These are phyloP conservation scores for Sceloporus undulatus DNA, from an alignment of 2,113 vertebrate genomes.

Conservation along the genomic window DNA sequence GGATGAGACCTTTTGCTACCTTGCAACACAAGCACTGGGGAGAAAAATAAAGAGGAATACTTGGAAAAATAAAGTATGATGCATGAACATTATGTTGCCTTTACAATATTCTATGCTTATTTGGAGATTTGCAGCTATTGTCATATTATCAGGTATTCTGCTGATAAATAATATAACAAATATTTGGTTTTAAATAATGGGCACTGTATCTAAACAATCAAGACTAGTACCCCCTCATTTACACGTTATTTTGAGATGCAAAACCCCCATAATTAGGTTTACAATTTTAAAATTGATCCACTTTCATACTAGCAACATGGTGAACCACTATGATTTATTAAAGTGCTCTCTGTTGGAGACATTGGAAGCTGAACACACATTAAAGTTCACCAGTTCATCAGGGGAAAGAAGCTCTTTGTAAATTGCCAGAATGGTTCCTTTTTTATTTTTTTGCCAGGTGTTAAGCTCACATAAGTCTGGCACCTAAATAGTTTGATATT, in stretches of 20 bases:
- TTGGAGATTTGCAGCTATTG: not conserved
- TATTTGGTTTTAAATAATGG: not conserved
- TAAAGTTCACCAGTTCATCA: conserved; percentile 26
- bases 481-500: not conserved
- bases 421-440: not conserved
- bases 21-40: not conserved
- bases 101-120: not conserved
- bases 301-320: not conserved
- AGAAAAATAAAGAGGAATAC: not conserved
- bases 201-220: not conserved
- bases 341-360: not conserved
- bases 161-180: conserved; percentile 2
- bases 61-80: not conserved
- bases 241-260: not conserved
- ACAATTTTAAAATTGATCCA: not conserved
- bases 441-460: not conserved
- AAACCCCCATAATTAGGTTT: not conserved
- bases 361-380: not conserved
- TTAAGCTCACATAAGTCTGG: not conserved
- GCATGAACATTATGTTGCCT: not conserved
- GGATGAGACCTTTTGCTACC: not conserved
- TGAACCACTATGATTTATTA: conserved; percentile 7
- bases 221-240: not conserved
- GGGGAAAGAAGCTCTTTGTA: not conserved
- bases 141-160: not conserved